Evolutionary conservation across 2,797 vertebrate genomes (phyloP), one percentile per base, ranked within the genome.

Genomic region (Parotocinclus haroldoi): DNA sequence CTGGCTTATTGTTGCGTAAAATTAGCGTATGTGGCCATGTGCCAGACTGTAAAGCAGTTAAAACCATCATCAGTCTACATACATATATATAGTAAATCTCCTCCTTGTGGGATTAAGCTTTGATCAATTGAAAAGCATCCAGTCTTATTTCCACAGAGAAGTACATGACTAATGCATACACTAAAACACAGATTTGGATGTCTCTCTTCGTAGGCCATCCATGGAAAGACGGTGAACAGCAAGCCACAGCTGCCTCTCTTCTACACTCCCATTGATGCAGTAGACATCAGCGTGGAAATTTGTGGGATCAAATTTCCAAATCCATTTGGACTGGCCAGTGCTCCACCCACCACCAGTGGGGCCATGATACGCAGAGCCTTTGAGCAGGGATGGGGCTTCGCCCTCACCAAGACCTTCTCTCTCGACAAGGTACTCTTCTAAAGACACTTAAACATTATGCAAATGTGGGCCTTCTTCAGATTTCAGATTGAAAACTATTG

Each of bases 301-400:
- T 90, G 80, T 14, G 90, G 91, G 11, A 71, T 76, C 38, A 71
- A 40, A 75, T 98, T 98, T 68, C 83, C 76, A 51, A 97, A 96
- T 80, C 96, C 93, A 0, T 98, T 96, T 12, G 95, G 96, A 61
- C 86, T 98, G 70, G 96, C 96, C 11, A 96, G 95, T 37, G 94
- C 95, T 3, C 92, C 95, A 1, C 94, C 94, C 69, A 86, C 94
- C 57, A 98, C 95, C 16, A 95, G 91, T 68, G 79, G 93, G 0
- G 79, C 94, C 14, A 97, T 96, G 95, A 96, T 98, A 77, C 90
- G 93, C 74, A 89, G 94, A 85, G 94, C 91, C 16, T 97, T 98
- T 79, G 89, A 95, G 78, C 90, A 93, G 63, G 95, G 96, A 52
- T 97, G 95, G 96, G 93, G 90, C 53, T 98, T 97, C 57, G 93